A percentile compares a stretch with the other conserved stretches of the same genome.
phyloP scores from a whole-genome alignment of 2,888 invertebrate genomes.

The Harpagoxenus sublaevis region DNA sequence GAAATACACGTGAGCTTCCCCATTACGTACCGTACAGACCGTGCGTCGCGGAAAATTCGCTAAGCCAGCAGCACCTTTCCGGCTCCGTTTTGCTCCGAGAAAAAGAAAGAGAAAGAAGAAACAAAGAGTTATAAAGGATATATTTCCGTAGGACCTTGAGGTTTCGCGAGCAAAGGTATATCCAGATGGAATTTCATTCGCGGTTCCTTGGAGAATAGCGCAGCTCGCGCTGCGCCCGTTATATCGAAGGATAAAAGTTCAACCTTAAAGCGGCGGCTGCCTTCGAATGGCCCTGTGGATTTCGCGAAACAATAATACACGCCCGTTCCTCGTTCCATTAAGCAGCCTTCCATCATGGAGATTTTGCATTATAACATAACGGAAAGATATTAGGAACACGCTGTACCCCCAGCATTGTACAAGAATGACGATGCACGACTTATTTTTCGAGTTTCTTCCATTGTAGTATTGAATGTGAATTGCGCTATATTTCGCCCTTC shows the following conservation, averaged over 20 bases:
- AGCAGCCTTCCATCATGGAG: constrained; percentile 15
- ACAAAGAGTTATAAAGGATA: constrained; percentile 30
- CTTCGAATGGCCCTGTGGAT: constrained; percentile 21
- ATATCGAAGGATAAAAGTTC: constrained; percentile 42
- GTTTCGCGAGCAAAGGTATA: constrained; percentile 32
- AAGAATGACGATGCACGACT: constrained; percentile 16
- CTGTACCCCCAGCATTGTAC: not conserved
- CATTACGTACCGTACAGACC: constrained; percentile 17
- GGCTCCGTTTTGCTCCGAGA: not conserved
- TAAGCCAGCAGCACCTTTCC: constrained; percentile 1
- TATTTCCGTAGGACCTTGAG: constrained; percentile 60
- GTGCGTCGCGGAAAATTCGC: constrained; percentile 13
- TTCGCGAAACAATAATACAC: constrained; percentile 24
- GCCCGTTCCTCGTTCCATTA: not conserved
- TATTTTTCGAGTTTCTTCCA: not conserved
- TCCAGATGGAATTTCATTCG: constrained; percentile 47
- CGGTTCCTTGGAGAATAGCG: not conserved
- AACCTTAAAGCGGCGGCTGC: constrained; percentile 32
- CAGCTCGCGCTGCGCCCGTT: not conserved
- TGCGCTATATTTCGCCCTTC: not conserved
- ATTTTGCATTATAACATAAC: constrained; percentile 38
- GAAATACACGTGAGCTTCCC: constrained; percentile 5
- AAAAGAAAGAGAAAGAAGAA: not conserved
- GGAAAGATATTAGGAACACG: constrained; percentile 7
- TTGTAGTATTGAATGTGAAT: not conserved